These are phyloP conservation scores for Hemiprocne comata DNA, from an alignment of 2,113 vertebrate species.

Conservation along the genomic window DNA sequence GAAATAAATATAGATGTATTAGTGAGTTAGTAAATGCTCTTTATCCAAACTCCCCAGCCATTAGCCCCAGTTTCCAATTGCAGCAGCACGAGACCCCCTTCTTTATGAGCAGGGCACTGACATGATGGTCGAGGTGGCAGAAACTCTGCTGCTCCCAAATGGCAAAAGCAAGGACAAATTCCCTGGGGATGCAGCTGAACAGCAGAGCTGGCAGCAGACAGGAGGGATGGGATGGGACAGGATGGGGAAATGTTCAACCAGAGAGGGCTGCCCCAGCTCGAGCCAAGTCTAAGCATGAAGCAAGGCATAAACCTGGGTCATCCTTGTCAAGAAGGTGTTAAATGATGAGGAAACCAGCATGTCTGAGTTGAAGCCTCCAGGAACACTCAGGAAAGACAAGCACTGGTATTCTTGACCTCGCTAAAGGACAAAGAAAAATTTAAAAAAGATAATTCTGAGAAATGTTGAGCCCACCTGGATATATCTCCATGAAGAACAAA, in stretches of 20 bases:
- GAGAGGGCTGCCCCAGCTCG: background rate
- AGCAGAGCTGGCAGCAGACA: too few species aligned
- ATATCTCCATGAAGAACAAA: background rate
- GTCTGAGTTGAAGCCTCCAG: background rate
- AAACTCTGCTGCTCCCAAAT: too few species aligned
- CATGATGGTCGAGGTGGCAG: background rate
- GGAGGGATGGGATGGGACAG: too few species aligned
- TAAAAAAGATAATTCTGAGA: background rate
- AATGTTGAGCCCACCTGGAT: background rate
- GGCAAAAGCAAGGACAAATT: background rate
- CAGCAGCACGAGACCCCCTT: too few species aligned
- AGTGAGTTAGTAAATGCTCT: background rate
- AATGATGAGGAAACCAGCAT: too few species aligned
- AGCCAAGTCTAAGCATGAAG: background rate
- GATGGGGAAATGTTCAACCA: background rate
- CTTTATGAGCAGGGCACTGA: too few species aligned
- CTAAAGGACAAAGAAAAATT: background rate
- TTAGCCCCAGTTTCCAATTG: background rate
- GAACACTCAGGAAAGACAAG: too few species aligned
- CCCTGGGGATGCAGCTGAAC: too few species aligned
- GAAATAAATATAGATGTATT: background rate
- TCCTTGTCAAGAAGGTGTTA: background rate
- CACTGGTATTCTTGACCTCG: rapidly evolving
- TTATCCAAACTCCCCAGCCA: background rate
- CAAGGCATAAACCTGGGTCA: background rate